A percentile compares a stretch with the other conserved stretches of the same genome.
Evolutionary conservation across 2,113 vertebrate genomes (phyloP).

Genomic region (Alaudala cheleensis): DNA sequence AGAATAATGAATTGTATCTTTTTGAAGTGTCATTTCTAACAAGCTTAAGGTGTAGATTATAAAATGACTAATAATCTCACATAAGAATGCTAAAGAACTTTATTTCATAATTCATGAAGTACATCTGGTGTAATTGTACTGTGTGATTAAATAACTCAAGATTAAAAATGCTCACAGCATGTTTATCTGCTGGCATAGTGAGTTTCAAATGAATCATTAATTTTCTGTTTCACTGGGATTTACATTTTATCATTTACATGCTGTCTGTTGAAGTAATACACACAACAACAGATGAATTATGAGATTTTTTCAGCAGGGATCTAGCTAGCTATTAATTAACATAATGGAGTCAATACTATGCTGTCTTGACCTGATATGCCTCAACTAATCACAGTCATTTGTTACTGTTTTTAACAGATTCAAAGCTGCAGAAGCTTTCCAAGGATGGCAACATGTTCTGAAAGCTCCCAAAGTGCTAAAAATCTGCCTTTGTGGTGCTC

Average conservation of each 20-base stretch:
- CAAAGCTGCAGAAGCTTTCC: conserved; percentile 22
- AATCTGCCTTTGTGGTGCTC: background rate
- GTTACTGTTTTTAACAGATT: conserved; percentile 16
- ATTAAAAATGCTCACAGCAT: conserved; percentile 75
- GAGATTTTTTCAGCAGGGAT: conserved; percentile 55
- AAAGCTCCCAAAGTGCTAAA: background rate
- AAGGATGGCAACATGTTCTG: background rate
- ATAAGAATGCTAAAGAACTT: conserved; percentile 45
- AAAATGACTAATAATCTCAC: conserved; percentile 72
- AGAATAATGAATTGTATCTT: conserved; percentile 45
- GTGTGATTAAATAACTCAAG: conserved; percentile 74
- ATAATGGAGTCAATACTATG: conserved; percentile 48
- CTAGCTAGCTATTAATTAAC: conserved; percentile 66
- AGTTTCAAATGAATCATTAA: conserved; percentile 73
- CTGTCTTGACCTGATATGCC: conserved; percentile 58
- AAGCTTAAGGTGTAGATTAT: conserved; percentile 67
- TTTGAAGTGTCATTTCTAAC: conserved; percentile 53
- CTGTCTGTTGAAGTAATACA: conserved; percentile 59
- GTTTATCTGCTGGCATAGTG: conserved; percentile 65
- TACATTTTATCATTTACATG: conserved; percentile 66
- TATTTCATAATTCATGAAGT: conserved; percentile 79
- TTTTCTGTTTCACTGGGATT: conserved; percentile 71
- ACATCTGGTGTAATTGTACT: conserved; percentile 69
- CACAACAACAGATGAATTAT: conserved; percentile 60
- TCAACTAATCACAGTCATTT: conserved; percentile 58